A percentile compares a stretch with the other conserved stretches of the same genome.
Evolutionary conservation across 2,113 vertebrate species (phyloP).

Genomic region (Progne subis): DNA sequence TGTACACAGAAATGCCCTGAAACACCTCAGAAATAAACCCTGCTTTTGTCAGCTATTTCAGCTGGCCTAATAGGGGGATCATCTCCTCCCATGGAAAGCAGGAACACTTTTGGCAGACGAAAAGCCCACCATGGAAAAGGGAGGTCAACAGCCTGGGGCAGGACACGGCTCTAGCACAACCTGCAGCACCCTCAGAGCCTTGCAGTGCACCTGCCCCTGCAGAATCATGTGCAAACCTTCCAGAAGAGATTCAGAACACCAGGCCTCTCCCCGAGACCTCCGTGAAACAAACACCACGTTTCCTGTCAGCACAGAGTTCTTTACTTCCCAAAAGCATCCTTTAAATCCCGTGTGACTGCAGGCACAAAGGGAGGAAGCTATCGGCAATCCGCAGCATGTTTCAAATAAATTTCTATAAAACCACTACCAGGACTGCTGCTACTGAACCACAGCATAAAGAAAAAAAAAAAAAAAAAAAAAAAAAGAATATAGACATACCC

Average conservation of each 20-base stretch:
- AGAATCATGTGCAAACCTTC: background rate
- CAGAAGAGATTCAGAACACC: background rate
- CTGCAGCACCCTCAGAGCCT: background rate
- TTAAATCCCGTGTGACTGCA: background rate
- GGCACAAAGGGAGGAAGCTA: background rate
- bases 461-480: background rate
- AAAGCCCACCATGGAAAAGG: fast-evolving
- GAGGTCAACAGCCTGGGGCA: fast-evolving
- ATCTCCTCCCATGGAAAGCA: background rate
- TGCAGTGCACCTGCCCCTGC: too few relatives aligned
- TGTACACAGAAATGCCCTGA: background rate
- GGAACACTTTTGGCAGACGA: background rate
- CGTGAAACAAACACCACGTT: background rate
- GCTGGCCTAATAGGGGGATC: background rate
- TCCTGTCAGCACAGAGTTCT: background rate
- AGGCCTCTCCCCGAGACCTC: background rate
- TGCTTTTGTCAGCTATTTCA: background rate
- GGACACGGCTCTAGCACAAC: background rate
- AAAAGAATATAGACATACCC: background rate
- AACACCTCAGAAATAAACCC: background rate
- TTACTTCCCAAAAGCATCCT: background rate
- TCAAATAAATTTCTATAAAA: background rate
- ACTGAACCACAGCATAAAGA: background rate
- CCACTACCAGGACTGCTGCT: background rate
- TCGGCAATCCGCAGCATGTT: background rate